Percentiles rank a stretch among this genome's conserved stretches.
Evolutionary conservation across 2,113 vertebrate genomes (phyloP).

Genomic region (Ranitomeya variabilis): DNA sequence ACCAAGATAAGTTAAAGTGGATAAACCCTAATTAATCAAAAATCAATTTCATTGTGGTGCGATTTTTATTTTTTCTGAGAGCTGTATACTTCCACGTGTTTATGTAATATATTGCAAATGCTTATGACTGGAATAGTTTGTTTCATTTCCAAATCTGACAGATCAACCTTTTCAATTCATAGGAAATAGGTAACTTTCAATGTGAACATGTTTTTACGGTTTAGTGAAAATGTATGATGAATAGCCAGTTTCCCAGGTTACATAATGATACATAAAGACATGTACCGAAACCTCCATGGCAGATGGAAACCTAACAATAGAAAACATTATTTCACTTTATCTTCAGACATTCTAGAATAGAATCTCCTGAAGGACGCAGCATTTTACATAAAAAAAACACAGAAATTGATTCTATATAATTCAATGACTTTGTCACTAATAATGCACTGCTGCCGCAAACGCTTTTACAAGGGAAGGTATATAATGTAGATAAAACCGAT

Average conservation of each 20-base stretch:
- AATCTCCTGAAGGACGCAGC: background rate
- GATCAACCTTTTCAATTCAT: background rate
- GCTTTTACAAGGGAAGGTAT: background rate
- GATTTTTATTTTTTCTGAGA: background rate
- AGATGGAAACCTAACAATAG: background rate
- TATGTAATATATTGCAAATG: background rate
- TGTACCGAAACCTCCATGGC: background rate
- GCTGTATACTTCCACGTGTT: background rate
- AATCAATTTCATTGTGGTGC: background rate
- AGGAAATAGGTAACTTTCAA: background rate
- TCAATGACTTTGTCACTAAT: background rate
- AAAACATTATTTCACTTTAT: background rate
- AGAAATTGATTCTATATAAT: background rate
- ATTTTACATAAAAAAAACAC: background rate
- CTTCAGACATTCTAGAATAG: background rate
- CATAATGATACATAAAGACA: constrained; percentile 7
- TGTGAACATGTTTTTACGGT: background rate
- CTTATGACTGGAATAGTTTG: background rate
- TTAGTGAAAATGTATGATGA: background rate
- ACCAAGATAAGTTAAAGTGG: no score
- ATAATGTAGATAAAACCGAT: background rate
- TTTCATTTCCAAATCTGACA: background rate
- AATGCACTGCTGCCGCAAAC: background rate
- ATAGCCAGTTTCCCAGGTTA: constrained; percentile 16
- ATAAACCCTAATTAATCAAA: background rate